Percentiles rank a stretch among this genome's conserved stretches.
These are phyloP conservation scores for Esox niger DNA, from an alignment of 2,113 vertebrate genomes.

Conservation along the genomic window DNA sequence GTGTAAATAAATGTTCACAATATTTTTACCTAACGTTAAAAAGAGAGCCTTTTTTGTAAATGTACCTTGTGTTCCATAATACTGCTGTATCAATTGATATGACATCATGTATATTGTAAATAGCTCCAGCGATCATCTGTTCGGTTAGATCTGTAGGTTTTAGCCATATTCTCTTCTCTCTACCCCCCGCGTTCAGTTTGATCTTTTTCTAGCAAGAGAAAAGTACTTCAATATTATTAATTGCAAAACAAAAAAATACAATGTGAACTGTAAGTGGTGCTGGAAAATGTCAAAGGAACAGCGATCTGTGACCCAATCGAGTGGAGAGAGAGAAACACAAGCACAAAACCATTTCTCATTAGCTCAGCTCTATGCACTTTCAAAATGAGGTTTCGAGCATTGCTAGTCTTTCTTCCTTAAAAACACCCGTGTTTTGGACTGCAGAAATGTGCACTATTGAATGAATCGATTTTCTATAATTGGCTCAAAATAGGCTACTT, in stretches of 20 bases:
- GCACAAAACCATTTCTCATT: slow-evolving; percentile 59
- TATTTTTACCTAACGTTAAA: slow-evolving; percentile 72
- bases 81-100: slow-evolving; percentile 80
- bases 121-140: slow-evolving; percentile 66
- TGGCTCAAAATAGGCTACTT: too few species aligned
- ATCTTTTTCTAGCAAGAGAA: neutral
- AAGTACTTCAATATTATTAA: neutral
- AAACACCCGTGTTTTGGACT: neutral
- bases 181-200: neutral
- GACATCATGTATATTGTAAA: slow-evolving; percentile 80
- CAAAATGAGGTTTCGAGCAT: neutral
- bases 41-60: slow-evolving; percentile 78
- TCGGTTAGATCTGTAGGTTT: neutral
- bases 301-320: slow-evolving; percentile 29
- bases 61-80: slow-evolving; percentile 80
- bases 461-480: too few species aligned
- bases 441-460: neutral
- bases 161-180: neutral
- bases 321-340: slow-evolving; percentile 55
- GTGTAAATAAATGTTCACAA: slow-evolving; percentile 71
- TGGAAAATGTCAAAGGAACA: slow-evolving; percentile 17
- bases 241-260: slow-evolving; percentile 32
- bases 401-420: neutral
- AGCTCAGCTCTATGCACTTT: slow-evolving; percentile 64
- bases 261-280: slow-evolving; percentile 32